Conservation (phyloP, 2,888 invertebrate genomes). For the Orthosia incerta region DNA sequence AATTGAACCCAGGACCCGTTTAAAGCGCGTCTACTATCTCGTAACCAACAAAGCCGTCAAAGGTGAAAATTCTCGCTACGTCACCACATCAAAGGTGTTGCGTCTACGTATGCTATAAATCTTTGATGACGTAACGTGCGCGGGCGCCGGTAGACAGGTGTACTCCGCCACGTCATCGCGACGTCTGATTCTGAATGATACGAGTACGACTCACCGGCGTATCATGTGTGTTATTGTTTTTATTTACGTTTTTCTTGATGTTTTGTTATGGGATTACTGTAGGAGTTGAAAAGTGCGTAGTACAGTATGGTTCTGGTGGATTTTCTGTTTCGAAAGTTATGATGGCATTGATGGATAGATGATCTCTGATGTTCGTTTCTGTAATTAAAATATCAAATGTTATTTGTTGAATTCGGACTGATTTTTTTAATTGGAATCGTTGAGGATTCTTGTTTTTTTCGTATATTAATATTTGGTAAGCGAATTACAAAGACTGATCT, state of each 20-base stretch:
- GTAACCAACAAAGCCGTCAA: neutral
- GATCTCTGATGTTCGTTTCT: neutral
- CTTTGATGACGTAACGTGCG: slow-evolving; percentile 52
- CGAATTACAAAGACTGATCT: neutral
- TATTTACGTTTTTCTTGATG: slow-evolving; percentile 24
- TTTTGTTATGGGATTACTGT: slow-evolving; percentile 4
- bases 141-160: slow-evolving; percentile 63
- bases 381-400: neutral
- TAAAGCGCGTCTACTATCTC: no score
- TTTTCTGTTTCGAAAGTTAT: neutral
- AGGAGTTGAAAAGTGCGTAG: neutral
- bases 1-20: no score
- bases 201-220: slow-evolving; percentile 38
- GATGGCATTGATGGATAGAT: neutral
- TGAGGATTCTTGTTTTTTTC: neutral
- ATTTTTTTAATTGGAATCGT: neutral
- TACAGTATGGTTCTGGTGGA: neutral
- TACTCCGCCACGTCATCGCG: slow-evolving; percentile 45
- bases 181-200: slow-evolving; percentile 48
- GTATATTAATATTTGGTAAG: no score
- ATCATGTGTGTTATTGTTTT: slow-evolving; percentile 53
- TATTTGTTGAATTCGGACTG: neutral
- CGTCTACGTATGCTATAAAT: slow-evolving; percentile 53
- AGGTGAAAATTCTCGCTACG: slow-evolving; percentile 7
- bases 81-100: slow-evolving; percentile 33